Evolutionary conservation across 2,888 invertebrate genomes (phyloP), one percentile per base, ranked within the genome.

Genomic region (Thecocarcelia acutangulata): DNA sequence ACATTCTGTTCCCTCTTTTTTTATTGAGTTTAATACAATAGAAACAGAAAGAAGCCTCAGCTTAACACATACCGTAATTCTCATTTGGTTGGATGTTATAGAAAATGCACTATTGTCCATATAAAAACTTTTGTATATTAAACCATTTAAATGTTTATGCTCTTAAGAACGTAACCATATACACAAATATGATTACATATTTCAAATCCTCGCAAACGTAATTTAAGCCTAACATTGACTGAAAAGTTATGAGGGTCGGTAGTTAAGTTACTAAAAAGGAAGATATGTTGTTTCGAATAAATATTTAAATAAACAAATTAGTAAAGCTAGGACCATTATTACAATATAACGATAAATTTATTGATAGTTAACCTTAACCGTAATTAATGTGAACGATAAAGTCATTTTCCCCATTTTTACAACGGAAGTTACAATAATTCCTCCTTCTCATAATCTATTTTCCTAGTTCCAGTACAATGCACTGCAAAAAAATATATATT

Each of bases 81-180:
- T 48, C 42, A 69, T 56, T 61, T 56, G n/a, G 13, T 58, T 59
- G 50, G 33, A 64, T 82, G 52, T 66, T 74, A 64, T 70, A 70
- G 78, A 74, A 82, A 69, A 82, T 70, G 74, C 74, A 56, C 69
- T 17, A 78, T 82, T 78, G 78, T 74, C 74, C 69, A 78, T 59
- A 78, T 52, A 78, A 78, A n/a, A 82, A 78, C 33, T 74, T 74
- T 73, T 78, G 78, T 74, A 59, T 78, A 69, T 74, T 64, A 78
- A 78, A 78, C 78, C 74, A 64, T 82, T 82, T 74, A 82, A 81
- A 82, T 69, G 74, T 74, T 82, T 74, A 74, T 74, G 44, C 63
- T 61, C 50, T 63, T 64, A 69, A 68, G 37, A 50, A 68, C 24
- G 42, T n/a, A 56, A 13, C 42, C 33, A 52, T 28, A 46, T 37